phyloP scores from a whole-genome alignment of 2,797 vertebrate species.

The Ceryle rudis region DNA sequence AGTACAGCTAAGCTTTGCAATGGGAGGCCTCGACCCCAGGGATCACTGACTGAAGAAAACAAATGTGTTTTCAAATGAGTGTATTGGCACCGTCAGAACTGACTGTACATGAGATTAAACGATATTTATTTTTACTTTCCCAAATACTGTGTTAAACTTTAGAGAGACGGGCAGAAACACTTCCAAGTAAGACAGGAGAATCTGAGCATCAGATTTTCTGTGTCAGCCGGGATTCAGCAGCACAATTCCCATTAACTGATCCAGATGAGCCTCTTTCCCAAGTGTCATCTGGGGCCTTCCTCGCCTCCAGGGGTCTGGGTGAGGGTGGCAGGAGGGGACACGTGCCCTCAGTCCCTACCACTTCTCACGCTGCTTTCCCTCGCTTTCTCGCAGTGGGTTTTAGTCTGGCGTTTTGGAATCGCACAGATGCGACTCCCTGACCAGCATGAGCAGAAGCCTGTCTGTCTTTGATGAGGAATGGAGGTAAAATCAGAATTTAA shows the following conservation, averaged over 20 bases:
- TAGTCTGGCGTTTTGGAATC: neutral
- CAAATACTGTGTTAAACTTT: slow-evolving; percentile 41
- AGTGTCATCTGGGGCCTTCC: neutral
- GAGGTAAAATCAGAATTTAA: neutral
- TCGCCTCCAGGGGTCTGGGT: neutral
- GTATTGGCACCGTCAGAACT: slow-evolving; percentile 58
- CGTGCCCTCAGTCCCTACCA: rapidly evolving
- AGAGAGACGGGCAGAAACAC: slow-evolving; percentile 15
- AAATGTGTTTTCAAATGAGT: slow-evolving; percentile 66
- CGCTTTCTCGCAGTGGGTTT: neutral
- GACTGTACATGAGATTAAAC: slow-evolving; percentile 59
- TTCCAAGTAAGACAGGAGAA: slow-evolving; percentile 45
- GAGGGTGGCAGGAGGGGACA: neutral
- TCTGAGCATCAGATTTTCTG: slow-evolving; percentile 36
- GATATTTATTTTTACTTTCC: slow-evolving; percentile 62
- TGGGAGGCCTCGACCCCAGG: slow-evolving; percentile 62
- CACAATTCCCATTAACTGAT: slow-evolving; percentile 21
- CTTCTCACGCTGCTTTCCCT: neutral
- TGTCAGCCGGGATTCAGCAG: neutral
- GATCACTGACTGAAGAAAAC: slow-evolving; percentile 65
- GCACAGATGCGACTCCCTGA: neutral
- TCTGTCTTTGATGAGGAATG: neutral
- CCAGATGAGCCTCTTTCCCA: slow-evolving; percentile 1
- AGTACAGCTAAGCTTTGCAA: slow-evolving; percentile 72
- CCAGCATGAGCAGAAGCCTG: neutral